These are phyloP conservation scores for Neopipo cinnamomea DNA, from an alignment of 2,113 vertebrate genomes.

Conservation along the genomic window DNA sequence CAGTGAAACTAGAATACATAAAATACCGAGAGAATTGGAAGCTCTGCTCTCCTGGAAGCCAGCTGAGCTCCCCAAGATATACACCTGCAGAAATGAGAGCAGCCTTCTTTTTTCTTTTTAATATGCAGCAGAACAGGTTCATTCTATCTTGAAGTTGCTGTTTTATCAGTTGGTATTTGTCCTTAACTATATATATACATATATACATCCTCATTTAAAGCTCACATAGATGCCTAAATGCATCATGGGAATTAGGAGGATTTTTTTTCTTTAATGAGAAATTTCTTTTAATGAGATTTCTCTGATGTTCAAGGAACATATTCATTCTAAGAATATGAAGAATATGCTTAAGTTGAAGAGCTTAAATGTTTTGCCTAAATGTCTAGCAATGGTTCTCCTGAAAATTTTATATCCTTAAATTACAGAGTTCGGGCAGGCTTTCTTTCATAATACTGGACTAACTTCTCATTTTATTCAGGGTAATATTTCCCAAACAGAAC, in stretches of 20 bases:
- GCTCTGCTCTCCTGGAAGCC: not conserved
- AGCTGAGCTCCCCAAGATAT: not conserved
- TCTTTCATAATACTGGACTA: not conserved
- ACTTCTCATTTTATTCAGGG: not conserved
- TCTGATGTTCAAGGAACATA: not conserved
- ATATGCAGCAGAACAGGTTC: not conserved
- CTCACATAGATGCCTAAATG: not conserved
- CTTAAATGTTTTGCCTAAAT: constrained; percentile 25
- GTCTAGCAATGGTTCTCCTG: not conserved
- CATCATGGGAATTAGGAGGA: not conserved
- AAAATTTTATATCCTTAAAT: constrained; percentile 19
- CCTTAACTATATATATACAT: not conserved
- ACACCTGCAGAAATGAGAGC: not conserved
- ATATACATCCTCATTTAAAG: not conserved
- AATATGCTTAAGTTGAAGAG: not conserved
- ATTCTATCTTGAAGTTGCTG: not conserved
- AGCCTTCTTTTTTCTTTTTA: not conserved
- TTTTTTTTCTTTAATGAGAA: not conserved
- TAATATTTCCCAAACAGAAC: constrained; percentile 12
- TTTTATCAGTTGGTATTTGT: not conserved
- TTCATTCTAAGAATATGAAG: not conserved
- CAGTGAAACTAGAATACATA: not conserved
- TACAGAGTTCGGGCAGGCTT: not conserved
- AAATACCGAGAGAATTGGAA: not conserved
- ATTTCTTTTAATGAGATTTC: not conserved